Base-by-base conservation (phyloP, 2,888 invertebrate species). In the Epistrophella euchroma region DNA sequence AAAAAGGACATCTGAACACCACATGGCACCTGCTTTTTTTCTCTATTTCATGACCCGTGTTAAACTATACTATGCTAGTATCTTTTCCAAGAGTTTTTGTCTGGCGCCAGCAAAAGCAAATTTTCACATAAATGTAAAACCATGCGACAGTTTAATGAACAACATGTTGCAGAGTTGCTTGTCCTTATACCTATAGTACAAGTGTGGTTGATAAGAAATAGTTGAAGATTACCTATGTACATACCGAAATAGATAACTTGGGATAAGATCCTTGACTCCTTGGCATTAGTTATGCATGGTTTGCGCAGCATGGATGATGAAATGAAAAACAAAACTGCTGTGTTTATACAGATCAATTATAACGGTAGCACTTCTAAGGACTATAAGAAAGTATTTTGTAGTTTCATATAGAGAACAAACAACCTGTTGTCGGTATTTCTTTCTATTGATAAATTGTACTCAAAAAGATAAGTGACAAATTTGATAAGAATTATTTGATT, bases 141-240 rank as follows among this genome's bases (percentile, higher is more conserved):
- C 72, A 77, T 82, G 73, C 79, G 78, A 80, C 75, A 75, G 50
- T 86, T 87, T 87, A 76, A 50, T 17, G 83, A 60, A 77, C 74
- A 72, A 81, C 70, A 76, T 75, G 68, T 50, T 83, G 71, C 76
- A 60, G 17, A 66, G 40, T 78, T 78, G 19, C 4, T 15, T 76
- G 79, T 88, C 76, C 82, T 78, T 80, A 73, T 28, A 25, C 25
- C 25, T 25, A 35, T 2, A 37, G 79, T 47, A 88, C 88, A 88
- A 88, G 88, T 88, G 88, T 86, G 88, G 88, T 88, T 84, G 88
- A 88, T 88, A 88, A 88, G 78, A 58, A 68, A 78, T 71, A 81
- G 77, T 82, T 71, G 25, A 78, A 74, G 52, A 71, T 52, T 70
- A n/a, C n/a, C 1, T 11, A 37, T n/a, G n/a, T 7, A 74, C 74